These are phyloP conservation scores for Holothuria glaberrima DNA, from an alignment of 35 echinoderm and acorn worm genomes.

Conservation along the genomic window DNA sequence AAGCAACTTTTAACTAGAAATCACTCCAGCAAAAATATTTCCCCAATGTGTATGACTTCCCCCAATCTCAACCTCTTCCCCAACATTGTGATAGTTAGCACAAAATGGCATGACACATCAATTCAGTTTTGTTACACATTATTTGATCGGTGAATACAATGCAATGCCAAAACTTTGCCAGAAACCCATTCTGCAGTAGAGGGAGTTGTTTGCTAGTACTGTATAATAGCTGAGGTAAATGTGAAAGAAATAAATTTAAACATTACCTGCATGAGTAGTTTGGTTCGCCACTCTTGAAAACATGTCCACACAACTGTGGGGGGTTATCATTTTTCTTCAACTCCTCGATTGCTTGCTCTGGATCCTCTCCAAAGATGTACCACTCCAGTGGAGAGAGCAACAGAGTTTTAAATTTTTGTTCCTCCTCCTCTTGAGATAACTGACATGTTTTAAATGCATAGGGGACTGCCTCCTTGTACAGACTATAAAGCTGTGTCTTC, in stretches of 20 bases:
- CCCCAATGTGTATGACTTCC: too few relatives aligned
- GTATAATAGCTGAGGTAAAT: not conserved
- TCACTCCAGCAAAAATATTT: too few relatives aligned
- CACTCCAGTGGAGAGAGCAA: constrained; percentile 76
- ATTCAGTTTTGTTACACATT: too few relatives aligned
- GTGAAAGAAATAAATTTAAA: not conserved
- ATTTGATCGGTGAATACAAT: too few relatives aligned
- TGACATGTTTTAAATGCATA: constrained; percentile 69
- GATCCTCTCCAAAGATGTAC: constrained; percentile 86
- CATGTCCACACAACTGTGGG: constrained; percentile 89
- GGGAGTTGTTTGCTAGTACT: too few relatives aligned
- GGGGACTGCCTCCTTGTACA: constrained; percentile 66
- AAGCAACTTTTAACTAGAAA: too few relatives aligned
- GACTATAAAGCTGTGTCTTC: constrained; percentile 62
- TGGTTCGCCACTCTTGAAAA: constrained; percentile 94
- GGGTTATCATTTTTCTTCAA: constrained; percentile 82
- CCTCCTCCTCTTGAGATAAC: constrained; percentile 61
- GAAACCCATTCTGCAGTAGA: too few relatives aligned
- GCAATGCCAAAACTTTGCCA: too few relatives aligned
- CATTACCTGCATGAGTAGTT: constrained; percentile 91
- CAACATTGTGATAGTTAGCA: too few relatives aligned
- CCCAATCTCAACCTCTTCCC: too few relatives aligned
- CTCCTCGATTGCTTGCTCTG: constrained; percentile 45
- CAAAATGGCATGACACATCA: too few relatives aligned
- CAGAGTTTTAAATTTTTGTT: constrained; percentile 24